Base-by-base conservation (phyloP, 2,888 invertebrate species). In the Philereme vetulata region DNA sequence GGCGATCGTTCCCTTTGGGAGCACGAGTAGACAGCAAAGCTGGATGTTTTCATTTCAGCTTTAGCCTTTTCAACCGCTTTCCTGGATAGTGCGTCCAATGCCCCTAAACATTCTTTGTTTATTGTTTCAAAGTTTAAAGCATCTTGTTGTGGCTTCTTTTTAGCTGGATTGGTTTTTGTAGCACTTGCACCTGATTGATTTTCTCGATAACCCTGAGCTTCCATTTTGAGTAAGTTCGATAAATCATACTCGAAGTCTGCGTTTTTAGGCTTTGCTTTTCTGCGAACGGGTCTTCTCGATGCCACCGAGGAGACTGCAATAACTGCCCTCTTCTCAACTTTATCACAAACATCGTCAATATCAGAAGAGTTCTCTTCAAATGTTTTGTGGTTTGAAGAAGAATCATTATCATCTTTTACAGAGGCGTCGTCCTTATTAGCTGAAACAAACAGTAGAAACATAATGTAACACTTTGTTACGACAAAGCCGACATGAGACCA, bases 191-290 rank as follows among this genome's bases (percentile, higher is more conserved):
- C 70, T 9, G 78, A 64, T 66, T 85, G 82, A 6, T 88, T 82
- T 63, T 91, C 92, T 62, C 89, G 80, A 71, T 92, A 90, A 5
- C 92, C 91, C 64, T 90, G 91, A 0, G 90, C 90, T 81, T 92
- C 92, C 84, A 86, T 81, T 81, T 93, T 93, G 42, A 93, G 77
- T 55, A 93, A 79, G 82, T 93, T 93, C 4, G 94, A 94, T 66
- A 95, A 84, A 84, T 95, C 95, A 75, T 95, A 96, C 69, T 95
- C 94, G 78, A 95, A 96, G 84, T 96, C 95, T 74, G 94, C 94
- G 75, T 94, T 93, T 66, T 94, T 93, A 6, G 93, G 93, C 80
- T 94, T 95, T 0, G 94, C 90, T 65, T 94, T 94, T 79, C 95
- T 95, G 43, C 95, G 92, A 9, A 94, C 93, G 2, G 95, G 95